Evolutionary conservation across 37 sponge, comb jelly and placozoan genomes (phyloP).

Genomic region (Corticium candelabrum): DNA sequence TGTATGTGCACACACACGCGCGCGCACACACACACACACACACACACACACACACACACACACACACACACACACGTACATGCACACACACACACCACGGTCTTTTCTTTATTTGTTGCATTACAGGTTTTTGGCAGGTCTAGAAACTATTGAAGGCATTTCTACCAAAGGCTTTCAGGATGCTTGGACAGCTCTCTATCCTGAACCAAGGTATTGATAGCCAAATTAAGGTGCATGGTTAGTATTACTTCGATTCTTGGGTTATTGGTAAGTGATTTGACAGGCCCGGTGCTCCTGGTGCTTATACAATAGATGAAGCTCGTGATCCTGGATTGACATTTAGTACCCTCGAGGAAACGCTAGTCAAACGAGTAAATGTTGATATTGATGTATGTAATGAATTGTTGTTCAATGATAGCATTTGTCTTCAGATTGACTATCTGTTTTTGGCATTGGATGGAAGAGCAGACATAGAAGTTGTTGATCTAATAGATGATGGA

Average conservation of each 20-base stretch:
- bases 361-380: slow-evolving; percentile 31
- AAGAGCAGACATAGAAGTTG: background rate
- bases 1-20: too few species aligned
- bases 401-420: too few species aligned
- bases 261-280: background rate
- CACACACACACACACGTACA: too few species aligned
- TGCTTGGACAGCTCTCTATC: slow-evolving; percentile 22
- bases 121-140: slow-evolving; percentile 41
- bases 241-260: background rate
- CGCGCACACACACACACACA: too few species aligned
- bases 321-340: slow-evolving; percentile 37
- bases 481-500: background rate
- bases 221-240: background rate
- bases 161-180: slow-evolving; percentile 19
- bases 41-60: too few species aligned
- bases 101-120: too few species aligned
- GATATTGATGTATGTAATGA: too few species aligned
- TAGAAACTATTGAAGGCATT: slow-evolving; percentile 18
- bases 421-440: background rate
- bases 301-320: background rate
- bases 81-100: too few species aligned
- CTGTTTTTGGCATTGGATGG: background rate
- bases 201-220: background rate
- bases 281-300: slow-evolving; percentile 13
- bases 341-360: slow-evolving; percentile 21